Evolutionary conservation across 2,797 vertebrate genomes (phyloP).

Genomic region (Neoniphon sammara): DNA sequence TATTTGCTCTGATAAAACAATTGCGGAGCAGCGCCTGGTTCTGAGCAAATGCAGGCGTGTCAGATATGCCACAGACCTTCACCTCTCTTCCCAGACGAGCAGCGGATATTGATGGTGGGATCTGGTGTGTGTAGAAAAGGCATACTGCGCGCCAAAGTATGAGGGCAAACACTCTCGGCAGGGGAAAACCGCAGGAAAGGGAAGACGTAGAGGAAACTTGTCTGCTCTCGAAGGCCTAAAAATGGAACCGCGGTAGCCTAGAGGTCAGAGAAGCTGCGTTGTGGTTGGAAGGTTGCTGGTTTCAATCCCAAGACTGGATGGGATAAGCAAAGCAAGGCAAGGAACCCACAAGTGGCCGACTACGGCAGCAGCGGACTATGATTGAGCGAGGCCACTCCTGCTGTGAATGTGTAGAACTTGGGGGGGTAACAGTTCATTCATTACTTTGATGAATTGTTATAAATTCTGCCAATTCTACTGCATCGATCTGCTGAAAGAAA

Average conservation of each 20-base stretch:
- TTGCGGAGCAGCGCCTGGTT: constrained; percentile 15
- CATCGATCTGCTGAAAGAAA: too few relatives aligned
- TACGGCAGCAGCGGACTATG: too few relatives aligned
- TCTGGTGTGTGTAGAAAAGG: constrained; percentile 23
- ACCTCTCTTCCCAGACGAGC: constrained; percentile 48
- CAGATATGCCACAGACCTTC: constrained; percentile 30
- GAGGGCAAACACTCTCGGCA: constrained; percentile 42
- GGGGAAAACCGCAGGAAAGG: constrained; percentile 39
- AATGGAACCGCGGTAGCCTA: constrained; percentile 6
- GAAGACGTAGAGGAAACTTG: constrained; percentile 33
- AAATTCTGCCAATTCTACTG: too few relatives aligned
- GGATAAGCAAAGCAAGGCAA: neutral
- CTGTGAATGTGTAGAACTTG: too few relatives aligned
- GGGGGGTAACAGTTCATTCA: too few relatives aligned
- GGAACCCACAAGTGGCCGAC: too few relatives aligned
- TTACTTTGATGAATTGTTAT: too few relatives aligned
- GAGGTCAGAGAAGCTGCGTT: constrained; percentile 21
- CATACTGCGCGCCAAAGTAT: constrained; percentile 38
- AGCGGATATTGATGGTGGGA: constrained; percentile 34
- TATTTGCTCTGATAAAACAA: constrained; percentile 56
- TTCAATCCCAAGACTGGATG: constrained; percentile 24
- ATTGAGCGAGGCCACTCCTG: too few relatives aligned
- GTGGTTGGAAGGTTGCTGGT: constrained; percentile 13
- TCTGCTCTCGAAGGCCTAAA: constrained; percentile 6
- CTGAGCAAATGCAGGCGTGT: constrained; percentile 19